Conservation (phyloP, 2,888 invertebrate species). For the Cryptocheilus praepositus region DNA sequence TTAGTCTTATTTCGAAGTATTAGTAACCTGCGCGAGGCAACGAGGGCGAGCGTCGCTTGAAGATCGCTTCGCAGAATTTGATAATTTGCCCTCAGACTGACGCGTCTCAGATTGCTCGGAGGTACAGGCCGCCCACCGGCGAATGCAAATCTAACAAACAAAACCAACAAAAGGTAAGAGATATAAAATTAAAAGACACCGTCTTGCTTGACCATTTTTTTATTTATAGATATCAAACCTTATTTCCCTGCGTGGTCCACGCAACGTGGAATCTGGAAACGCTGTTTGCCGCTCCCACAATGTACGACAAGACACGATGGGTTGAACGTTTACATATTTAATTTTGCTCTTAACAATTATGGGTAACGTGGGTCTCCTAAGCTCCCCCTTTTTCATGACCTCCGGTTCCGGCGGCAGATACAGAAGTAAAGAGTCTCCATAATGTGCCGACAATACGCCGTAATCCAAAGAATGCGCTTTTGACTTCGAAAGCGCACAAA, state of each 20-base stretch:
- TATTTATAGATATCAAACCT: slow-evolving; percentile 53
- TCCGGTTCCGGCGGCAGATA: slow-evolving; percentile 54
- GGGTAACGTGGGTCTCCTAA: slow-evolving; percentile 58
- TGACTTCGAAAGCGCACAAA: slow-evolving; percentile 68
- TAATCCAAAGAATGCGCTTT: slow-evolving; percentile 59
- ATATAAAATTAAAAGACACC: no score
- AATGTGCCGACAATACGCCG: slow-evolving; percentile 63
- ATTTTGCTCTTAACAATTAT: slow-evolving; percentile 70
- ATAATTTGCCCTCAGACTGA: slow-evolving; percentile 70
- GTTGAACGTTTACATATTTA: slow-evolving; percentile 66
- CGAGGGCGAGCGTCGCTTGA: slow-evolving; percentile 67
- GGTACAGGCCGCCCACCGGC: slow-evolving; percentile 72
- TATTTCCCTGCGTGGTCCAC: slow-evolving; percentile 69
- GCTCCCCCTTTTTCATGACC: slow-evolving; percentile 17
- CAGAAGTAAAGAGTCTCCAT: slow-evolving; percentile 70
- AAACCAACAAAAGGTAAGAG: no score
- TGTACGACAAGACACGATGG: slow-evolving; percentile 48
- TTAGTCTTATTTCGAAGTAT: slow-evolving; percentile 68
- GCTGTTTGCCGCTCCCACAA: slow-evolving; percentile 64
- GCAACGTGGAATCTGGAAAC: slow-evolving; percentile 69
- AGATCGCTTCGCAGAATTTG: slow-evolving; percentile 70
- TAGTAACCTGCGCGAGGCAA: slow-evolving; percentile 69
- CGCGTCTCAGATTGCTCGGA: slow-evolving; percentile 66
- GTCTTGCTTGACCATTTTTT: background rate
- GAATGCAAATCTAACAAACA: slow-evolving; percentile 66